Evolutionary conservation across 2,888 invertebrate genomes (phyloP).

Genomic region (Pomacea canaliculata): DNA sequence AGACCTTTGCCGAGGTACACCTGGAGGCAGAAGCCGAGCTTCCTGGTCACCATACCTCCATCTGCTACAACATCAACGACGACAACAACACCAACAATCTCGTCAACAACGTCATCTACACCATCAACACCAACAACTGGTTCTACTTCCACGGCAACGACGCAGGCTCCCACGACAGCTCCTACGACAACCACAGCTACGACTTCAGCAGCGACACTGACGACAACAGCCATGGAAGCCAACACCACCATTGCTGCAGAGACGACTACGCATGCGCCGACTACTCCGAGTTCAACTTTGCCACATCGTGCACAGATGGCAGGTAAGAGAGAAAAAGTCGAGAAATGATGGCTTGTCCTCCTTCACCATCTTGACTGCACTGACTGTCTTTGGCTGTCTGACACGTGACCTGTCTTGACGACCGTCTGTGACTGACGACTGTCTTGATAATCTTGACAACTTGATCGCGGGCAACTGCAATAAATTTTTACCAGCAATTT

Average conservation of each 20-base stretch:
- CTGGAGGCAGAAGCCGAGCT: constrained; percentile 5
- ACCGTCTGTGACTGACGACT: too few relatives aligned
- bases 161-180: not conserved
- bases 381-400: too few relatives aligned
- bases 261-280: not conserved
- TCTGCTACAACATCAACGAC: not conserved
- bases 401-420: too few relatives aligned
- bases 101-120: constrained; percentile 15
- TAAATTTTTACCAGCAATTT: too few relatives aligned
- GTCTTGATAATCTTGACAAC: too few relatives aligned
- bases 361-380: too few relatives aligned
- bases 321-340: not conserved
- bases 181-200: constrained; percentile 1
- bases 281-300: not conserved
- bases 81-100: constrained; percentile 4
- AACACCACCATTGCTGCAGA: not conserved
- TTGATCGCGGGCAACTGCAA: too few relatives aligned
- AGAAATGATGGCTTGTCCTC: too few relatives aligned
- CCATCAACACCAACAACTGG: constrained; percentile 18
- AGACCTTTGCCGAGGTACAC: constrained; percentile 7
- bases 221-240: constrained; percentile 4
- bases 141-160: constrained; percentile 11
- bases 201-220: constrained; percentile 7
- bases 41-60: not conserved
- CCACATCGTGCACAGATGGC: not conserved